phyloP scores from a whole-genome alignment of 2,113 vertebrate species.

The Sphyrna mokarran region DNA sequence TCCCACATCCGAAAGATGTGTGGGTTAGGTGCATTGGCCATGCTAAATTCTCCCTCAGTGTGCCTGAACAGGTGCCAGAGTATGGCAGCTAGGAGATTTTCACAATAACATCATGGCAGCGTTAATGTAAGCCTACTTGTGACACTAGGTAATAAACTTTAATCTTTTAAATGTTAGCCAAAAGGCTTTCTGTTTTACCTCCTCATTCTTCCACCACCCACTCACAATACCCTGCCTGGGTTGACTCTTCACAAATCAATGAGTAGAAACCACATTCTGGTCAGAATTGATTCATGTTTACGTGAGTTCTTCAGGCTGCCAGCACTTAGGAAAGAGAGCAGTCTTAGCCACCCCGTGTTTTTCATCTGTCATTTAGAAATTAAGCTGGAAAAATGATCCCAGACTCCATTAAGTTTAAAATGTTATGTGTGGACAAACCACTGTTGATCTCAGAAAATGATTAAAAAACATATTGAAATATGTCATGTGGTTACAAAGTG shows the following conservation, averaged over 20 bases:
- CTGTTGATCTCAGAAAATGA: neutral
- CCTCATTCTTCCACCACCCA: neutral
- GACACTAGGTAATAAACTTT: too few relatives aligned
- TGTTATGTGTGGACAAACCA: neutral
- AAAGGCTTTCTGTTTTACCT: neutral
- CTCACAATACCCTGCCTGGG: neutral
- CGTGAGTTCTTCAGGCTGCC: neutral
- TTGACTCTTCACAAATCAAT: neutral
- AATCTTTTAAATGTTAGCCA: too few relatives aligned
- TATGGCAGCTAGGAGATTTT: too few relatives aligned
- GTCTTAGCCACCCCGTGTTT: neutral
- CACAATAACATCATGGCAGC: too few relatives aligned
- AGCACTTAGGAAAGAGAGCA: neutral
- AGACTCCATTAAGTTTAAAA: neutral
- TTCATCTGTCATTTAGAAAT: neutral
- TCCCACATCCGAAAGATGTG: too few relatives aligned
- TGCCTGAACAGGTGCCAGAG: too few relatives aligned
- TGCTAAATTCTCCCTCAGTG: too few relatives aligned
- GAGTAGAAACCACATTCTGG: neutral
- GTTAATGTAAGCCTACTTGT: too few relatives aligned
- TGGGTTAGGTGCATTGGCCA: too few relatives aligned
- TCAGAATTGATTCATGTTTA: neutral
- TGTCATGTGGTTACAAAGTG: neutral
- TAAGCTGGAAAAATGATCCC: neutral
- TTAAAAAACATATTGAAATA: neutral